These are phyloP conservation scores for Antennarius striatus DNA, from an alignment of 2,113 vertebrate genomes.

Conservation along the genomic window DNA sequence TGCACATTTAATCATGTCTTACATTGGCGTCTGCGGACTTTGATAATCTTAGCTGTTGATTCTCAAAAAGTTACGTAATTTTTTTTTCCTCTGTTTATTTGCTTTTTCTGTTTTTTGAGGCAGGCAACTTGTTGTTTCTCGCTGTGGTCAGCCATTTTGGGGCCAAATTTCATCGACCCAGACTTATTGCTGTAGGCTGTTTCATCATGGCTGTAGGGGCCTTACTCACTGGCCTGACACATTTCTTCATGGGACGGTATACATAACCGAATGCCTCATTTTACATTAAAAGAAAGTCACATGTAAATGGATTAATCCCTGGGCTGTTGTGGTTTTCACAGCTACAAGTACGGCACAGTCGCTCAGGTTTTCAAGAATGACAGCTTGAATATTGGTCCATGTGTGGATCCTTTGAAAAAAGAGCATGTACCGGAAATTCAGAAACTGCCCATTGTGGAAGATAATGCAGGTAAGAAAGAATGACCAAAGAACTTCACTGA, in stretches of 20 bases:
- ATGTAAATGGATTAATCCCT: not conserved
- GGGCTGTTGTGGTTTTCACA: constrained; percentile 34
- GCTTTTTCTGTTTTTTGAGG: not conserved
- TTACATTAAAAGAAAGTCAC: not conserved
- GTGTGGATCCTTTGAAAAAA: constrained; percentile 41
- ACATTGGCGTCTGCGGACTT: not conserved
- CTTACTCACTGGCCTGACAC: constrained; percentile 86
- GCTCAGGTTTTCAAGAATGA: constrained; percentile 61
- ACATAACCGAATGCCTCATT: not conserved
- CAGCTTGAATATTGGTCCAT: constrained; percentile 62
- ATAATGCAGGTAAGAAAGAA: constrained; percentile 42
- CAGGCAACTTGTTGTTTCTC: constrained; percentile 91
- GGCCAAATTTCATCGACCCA: constrained; percentile 88
- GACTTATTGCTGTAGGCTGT: constrained; percentile 85
- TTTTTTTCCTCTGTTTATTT: no score
- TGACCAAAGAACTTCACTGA: not conserved
- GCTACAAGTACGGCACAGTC: constrained; percentile 74
- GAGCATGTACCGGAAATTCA: constrained; percentile 5
- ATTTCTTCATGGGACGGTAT: constrained; percentile 96
- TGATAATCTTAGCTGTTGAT: no score
- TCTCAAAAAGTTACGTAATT: no score
- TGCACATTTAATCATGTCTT: not conserved
- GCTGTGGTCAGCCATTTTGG: constrained; percentile 93
- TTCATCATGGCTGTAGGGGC: constrained; percentile 85
- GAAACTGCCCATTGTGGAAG: constrained; percentile 20